Evolutionary conservation across 2,113 vertebrate species (phyloP), one percentile per base, ranked within the genome.

Genomic region (Merops nubicus): DNA sequence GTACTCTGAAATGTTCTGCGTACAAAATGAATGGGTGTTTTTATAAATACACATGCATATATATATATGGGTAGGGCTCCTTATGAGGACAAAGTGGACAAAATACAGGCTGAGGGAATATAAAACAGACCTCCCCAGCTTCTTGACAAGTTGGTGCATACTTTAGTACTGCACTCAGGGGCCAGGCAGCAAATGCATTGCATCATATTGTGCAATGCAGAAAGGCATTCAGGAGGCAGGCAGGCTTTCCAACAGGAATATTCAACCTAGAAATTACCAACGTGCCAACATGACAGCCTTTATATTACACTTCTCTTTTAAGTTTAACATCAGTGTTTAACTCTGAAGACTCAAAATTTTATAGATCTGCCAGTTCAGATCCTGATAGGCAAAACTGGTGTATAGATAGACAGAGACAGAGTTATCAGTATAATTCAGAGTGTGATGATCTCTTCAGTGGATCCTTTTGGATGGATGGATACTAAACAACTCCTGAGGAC

Each of bases 91-190:
- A 65, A 67, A 64, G 10, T 88, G 65, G 53, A 36, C 48, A 76
- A 88, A 94, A 53, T 43, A 78, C 34, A 88, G 70, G 78, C 16
- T n/a, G 36, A 40, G 19, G 6, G 25, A 83, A 42, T 85, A 91
- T 72, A 75, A 95, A 95, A 25, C 38, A 75, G 51, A 60, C 36
- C 34, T 22, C 15, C 78, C 47, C 29, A 72, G 34, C 60, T 85
- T 94, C 57, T 88, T 88, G 78, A 69, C 36, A 83, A 69, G 62
- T 15, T 79, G 53, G 16, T 72, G 43, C 59, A 88, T 75, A 56
- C 17, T 81, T 75, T 3, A 59, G 26, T 14, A 47, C 42, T 36
- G 21, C n/a, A 18, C 21, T 72, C 5, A 40, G 47, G 6, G n/a
- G 18, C 57, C 69, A 68, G 38, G 26, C 56, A 95, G 31, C n/a